Evolutionary conservation across 1,140 invertebrate species (phyloP).

Genomic region (Plectrocnemia conspersa): DNA sequence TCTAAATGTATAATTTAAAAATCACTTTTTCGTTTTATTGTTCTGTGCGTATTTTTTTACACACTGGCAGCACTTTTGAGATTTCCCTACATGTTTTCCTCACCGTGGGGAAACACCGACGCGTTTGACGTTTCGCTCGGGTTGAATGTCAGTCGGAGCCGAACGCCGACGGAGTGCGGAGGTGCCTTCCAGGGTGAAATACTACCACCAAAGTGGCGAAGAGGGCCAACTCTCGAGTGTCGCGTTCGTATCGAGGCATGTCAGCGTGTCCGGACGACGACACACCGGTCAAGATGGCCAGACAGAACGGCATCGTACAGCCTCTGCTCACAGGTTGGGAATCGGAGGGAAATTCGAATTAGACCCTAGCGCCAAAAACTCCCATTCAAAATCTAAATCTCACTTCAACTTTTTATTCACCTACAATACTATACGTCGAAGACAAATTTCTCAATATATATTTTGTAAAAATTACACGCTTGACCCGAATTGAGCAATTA

Average conservation of each 20-base stretch:
- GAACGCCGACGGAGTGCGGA: neutral
- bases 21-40: neutral
- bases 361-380: too few species aligned
- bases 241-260: constrained; percentile 29
- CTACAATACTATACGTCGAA: too few species aligned
- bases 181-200: too few species aligned
- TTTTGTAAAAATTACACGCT: too few species aligned
- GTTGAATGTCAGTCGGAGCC: constrained; percentile 2
- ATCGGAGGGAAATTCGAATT: too few species aligned
- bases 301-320: constrained; percentile 76
- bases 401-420: too few species aligned
- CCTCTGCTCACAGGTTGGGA: constrained; percentile 69
- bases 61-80: too few species aligned
- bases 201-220: neutral
- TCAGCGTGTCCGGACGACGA: constrained; percentile 31
- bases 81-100: too few species aligned
- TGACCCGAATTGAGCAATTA: too few species aligned
- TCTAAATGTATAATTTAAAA: neutral
- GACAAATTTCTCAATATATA: too few species aligned
- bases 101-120: neutral
- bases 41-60: too few species aligned
- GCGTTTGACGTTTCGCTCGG: constrained; percentile 20
- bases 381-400: too few species aligned
- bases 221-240: neutral
- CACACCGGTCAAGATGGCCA: constrained; percentile 37